phyloP scores from a whole-genome alignment of 1,140 invertebrate genomes.

The Rhopalosiphum maidis region DNA sequence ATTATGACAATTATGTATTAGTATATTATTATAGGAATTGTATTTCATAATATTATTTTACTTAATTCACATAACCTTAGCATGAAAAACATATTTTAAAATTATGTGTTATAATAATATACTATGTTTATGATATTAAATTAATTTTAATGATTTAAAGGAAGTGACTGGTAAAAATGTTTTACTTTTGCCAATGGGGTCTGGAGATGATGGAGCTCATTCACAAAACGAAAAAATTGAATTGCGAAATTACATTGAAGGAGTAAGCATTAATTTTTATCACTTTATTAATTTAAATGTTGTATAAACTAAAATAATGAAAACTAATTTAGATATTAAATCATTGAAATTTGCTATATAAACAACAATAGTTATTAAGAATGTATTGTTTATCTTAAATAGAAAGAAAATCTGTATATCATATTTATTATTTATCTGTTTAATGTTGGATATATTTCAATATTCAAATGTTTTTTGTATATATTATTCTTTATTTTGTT shows the following conservation, averaged over 20 bases:
- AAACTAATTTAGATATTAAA: neutral
- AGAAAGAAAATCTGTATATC: neutral
- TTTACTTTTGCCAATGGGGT: constrained; percentile 88
- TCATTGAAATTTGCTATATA: neutral
- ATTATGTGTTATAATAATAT: neutral
- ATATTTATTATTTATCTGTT: neutral
- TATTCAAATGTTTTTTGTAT: neutral
- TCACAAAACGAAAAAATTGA: constrained; percentile 98
- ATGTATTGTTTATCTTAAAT: neutral
- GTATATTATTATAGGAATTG: neutral
- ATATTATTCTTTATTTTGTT: neutral
- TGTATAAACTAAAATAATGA: neutral
- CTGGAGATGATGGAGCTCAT: constrained; percentile 95
- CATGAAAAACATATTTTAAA: neutral
- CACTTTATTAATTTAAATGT: neutral
- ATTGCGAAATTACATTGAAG: constrained; percentile 90
- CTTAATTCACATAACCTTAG: neutral
- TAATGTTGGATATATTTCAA: neutral
- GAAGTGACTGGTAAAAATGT: constrained; percentile 92
- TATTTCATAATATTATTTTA: neutral
- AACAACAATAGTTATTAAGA: neutral
- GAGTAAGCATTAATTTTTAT: constrained; percentile 71
- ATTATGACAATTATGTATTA: neutral
- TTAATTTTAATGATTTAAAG: constrained; percentile 67
- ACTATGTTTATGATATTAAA: neutral